These are phyloP conservation scores for Acropternis orthonyx DNA, from an alignment of 2,797 vertebrate species.

Conservation along the genomic window DNA sequence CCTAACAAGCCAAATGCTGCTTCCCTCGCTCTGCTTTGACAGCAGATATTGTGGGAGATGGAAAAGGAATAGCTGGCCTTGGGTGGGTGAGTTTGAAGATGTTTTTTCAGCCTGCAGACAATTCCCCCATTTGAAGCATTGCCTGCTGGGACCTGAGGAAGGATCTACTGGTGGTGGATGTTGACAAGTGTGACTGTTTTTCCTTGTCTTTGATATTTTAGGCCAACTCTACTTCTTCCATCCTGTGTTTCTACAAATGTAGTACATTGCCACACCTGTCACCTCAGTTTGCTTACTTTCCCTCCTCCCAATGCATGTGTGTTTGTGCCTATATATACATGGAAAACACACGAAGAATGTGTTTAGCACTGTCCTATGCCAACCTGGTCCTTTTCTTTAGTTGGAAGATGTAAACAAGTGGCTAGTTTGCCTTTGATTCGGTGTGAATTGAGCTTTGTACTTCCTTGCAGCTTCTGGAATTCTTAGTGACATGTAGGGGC, in stretches of 20 bases:
- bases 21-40: neutral
- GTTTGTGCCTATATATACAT: neutral
- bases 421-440: neutral
- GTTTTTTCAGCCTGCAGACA: neutral
- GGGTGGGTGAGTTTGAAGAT: neutral
- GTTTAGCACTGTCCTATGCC: neutral
- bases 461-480: neutral
- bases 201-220: neutral
- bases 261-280: neutral
- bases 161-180: neutral
- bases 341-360: neutral
- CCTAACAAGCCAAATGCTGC: neutral
- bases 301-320: neutral
- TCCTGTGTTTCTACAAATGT: neutral
- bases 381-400: neutral
- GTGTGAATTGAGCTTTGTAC: neutral
- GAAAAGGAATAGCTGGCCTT: neutral
- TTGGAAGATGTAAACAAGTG: neutral
- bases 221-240: neutral
- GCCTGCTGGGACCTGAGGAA: neutral
- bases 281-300: neutral
- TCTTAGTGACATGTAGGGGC: neutral
- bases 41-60: neutral
- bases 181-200: neutral
- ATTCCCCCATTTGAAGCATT: neutral